Evolutionary conservation across 2,888 invertebrate genomes (phyloP), one percentile per base, ranked within the genome.

Genomic region (Acholoe squamosa): DNA sequence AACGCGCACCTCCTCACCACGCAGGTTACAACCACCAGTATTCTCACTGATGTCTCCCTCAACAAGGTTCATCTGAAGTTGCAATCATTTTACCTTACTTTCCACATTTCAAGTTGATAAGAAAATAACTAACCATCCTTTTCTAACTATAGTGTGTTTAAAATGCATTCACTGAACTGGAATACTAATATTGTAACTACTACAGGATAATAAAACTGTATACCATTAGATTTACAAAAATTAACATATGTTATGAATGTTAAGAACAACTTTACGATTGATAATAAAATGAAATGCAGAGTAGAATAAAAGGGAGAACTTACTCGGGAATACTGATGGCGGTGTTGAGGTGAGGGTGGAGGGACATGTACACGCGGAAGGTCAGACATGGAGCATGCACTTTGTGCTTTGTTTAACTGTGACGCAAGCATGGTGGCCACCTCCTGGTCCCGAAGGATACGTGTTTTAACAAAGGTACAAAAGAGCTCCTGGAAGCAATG

Each of bases 401-500:
- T 19, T 16, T 14, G 33, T 28, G 54, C n/a, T 54, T 28, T 86
- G 54, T 86, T 52, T 31, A 86, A 31, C 56, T 86, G 86, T 12
- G 86, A 54, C 5, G 31, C 86, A 51, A 86, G 52, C 52, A 54
- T 86, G 54, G 25, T 56, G 22, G 86, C 25, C 86, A 86, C 54
- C 28, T 86, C 86, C 25, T 52, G 56, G 54, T 86, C 31, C 54
- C 31, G 16, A 16, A 86, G 33, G 28, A 86, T 31, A 3, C 86
- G 25, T 1, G 52, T 54, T 3, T 86, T 86, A 28, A 95, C 92
- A 89, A 95, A 94, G 28, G 93, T 92, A 80, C 95, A 94, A 91
- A 96, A 96, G 89, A 96, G 94, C 19, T 93, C 92, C 91, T 95
- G 95, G 93, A 95, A 96, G 90, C 94, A 93, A 76, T 94, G 93